Base-by-base conservation (phyloP, 2,113 vertebrate species). In the Alces alces region DNA sequence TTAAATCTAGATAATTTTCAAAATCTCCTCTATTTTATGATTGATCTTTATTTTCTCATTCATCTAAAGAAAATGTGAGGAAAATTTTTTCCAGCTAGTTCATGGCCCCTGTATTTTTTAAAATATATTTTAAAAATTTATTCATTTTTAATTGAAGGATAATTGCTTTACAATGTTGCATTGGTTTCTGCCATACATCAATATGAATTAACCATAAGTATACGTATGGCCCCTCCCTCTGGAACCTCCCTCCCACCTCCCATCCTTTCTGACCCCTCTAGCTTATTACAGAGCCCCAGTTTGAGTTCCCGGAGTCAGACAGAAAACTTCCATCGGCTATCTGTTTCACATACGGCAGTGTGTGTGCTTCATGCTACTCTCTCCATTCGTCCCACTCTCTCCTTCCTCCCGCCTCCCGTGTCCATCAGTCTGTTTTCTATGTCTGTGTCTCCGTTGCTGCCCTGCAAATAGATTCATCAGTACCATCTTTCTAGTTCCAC, bases 1-100 rank as follows among this genome's bases (percentile, higher is more conserved):
- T 96, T 86, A 87, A 95, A 76, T 85, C 39, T 93, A 95, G 54
- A 92, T 58, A 96, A 50, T 45, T 96, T 85, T 95, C n/a, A 93
- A 85, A 95, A 73, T 21, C 15, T 80, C 76, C 84, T 36, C 79
- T 36, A 12, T 8, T 47, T 95, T 54, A 61, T 79, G 79, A 85
- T 96, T 96, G 54, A 85, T 96, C 83, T 96, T 93, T 95, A 25
- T 80, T 79, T 93, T 84, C 36, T 33, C 47, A 50, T 60, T 85
- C 47, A 66, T 93, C n/a, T 80, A 80, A 93, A 39, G 70, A 50
- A 33, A 88, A 85, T 84, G 33, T 27, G 21, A 91, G 54, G 64
- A 96, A 86, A 86, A 17, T 0, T 17, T 50, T 95, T 97, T 89
- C n/a, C 15, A 50, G 21, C 13, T 91, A 84, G 93, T 95, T 94